A percentile compares a stretch with the other conserved stretches of the same genome.
Evolutionary conservation across 2,888 invertebrate genomes (phyloP).

Genomic region (Acronicta alni): DNA sequence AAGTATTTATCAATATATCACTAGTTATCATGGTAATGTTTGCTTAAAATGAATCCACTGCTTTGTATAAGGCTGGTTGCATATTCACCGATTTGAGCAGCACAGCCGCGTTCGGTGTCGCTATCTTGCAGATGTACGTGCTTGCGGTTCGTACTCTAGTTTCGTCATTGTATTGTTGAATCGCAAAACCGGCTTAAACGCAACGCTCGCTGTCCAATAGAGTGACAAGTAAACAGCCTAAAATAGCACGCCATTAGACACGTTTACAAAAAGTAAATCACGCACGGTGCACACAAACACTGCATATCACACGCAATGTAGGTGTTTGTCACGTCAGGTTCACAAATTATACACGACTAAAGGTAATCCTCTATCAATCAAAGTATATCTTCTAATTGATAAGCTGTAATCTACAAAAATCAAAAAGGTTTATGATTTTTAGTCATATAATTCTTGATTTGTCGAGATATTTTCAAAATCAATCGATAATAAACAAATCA

Average conservation of each 20-base stretch:
- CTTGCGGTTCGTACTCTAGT: too few species aligned
- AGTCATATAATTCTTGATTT: too few species aligned
- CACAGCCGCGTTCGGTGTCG: too few species aligned
- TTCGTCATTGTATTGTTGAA: too few species aligned
- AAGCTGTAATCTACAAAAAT: background rate
- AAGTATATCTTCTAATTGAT: constrained; percentile 24
- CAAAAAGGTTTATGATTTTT: too few species aligned
- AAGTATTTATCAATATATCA: constrained; percentile 14
- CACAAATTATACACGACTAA: constrained; percentile 14
- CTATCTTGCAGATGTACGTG: too few species aligned
- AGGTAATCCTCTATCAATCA: constrained; percentile 57
- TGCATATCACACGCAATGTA: background rate
- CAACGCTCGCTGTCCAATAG: too few species aligned
- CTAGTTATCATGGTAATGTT: background rate
- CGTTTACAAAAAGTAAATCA: background rate
- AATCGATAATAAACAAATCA: too few species aligned
- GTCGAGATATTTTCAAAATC: too few species aligned
- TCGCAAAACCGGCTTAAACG: too few species aligned
- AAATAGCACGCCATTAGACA: background rate
- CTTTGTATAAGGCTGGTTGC: background rate
- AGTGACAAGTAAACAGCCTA: background rate
- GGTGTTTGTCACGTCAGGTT: constrained; percentile 11
- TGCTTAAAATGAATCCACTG: background rate
- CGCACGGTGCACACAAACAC: background rate
- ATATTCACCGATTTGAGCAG: background rate